Percentiles rank a stretch among this genome's conserved stretches.
phyloP scores from a whole-genome alignment of 1,140 invertebrate genomes.

The Danaus melanippus region DNA sequence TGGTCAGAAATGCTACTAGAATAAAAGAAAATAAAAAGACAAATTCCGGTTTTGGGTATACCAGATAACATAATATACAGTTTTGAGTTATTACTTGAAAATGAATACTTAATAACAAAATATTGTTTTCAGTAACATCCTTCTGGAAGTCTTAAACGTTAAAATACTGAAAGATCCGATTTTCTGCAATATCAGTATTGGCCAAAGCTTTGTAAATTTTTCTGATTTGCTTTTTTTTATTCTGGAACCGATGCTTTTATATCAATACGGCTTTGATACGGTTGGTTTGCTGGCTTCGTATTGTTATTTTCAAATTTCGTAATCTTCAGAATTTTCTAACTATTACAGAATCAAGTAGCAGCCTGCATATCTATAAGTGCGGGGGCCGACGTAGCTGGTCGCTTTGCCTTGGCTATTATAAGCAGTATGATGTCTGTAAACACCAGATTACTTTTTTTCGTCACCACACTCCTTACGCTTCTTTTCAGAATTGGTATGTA shows the following conservation, averaged over 20 bases:
- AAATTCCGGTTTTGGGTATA: no score
- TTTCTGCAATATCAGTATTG: conserved; percentile 75
- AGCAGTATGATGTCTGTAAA: conserved; percentile 64
- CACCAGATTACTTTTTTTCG: conserved; percentile 46
- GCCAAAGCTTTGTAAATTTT: conserved; percentile 73
- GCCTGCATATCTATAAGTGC: conserved; percentile 72
- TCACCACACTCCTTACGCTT: conserved; percentile 33
- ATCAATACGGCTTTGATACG: conserved; percentile 65
- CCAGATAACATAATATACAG: no score
- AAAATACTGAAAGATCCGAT: conserved; percentile 71
- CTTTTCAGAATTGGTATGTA: conserved; percentile 20
- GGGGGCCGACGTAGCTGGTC: conserved; percentile 69
- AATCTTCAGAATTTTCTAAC: conserved; percentile 5
- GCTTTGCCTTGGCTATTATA: conserved; percentile 65
- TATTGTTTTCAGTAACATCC: conserved; percentile 31
- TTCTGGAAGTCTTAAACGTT: conserved; percentile 43
- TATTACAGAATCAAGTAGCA: conserved; percentile 64
- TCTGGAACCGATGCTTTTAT: conserved; percentile 71
- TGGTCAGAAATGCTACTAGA: no score
- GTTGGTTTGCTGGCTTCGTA: conserved; percentile 27
- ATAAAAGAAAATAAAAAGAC: no score
- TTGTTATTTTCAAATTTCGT: conserved; percentile 6
- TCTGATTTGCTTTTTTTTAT: conserved; percentile 77
- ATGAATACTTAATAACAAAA: no score
- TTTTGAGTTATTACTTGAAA: no score